These are phyloP conservation scores for Bruchidius siliquastri DNA, from an alignment of 2,888 invertebrate species.

Conservation along the genomic window DNA sequence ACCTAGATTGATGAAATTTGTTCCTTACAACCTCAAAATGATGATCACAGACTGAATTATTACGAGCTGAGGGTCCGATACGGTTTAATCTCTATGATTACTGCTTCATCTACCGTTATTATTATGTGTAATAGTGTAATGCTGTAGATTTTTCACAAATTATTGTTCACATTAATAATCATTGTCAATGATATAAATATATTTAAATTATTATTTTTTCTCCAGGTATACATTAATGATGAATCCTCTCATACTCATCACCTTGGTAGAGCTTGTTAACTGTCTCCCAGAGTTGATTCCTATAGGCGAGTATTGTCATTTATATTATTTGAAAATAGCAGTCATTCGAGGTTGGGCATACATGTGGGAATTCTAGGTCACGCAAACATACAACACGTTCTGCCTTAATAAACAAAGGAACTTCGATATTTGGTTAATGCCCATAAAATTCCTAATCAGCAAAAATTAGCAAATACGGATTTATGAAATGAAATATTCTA, in stretches of 20 bases:
- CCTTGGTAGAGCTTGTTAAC: conserved; percentile 25
- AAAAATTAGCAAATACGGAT: not conserved
- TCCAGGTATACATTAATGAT: conserved; percentile 2
- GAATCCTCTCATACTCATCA: conserved; percentile 27
- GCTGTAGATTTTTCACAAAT: no score
- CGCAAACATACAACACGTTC: not conserved
- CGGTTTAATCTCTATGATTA: no score
- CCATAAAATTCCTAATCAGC: not conserved
- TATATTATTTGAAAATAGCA: not conserved
- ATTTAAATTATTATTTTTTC: not conserved
- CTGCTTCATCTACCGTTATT: no score
- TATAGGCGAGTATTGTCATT: conserved; percentile 46
- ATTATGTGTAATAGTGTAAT: no score
- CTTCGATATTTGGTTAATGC: not conserved
- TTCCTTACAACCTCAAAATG: no score
- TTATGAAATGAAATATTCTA: not conserved
- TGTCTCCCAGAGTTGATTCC: conserved; percentile 51
- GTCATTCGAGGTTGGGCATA: not conserved
- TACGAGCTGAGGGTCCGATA: no score
- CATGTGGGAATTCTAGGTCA: not conserved
- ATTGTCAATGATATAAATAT: no score
- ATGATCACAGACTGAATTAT: no score
- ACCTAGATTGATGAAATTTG: no score
- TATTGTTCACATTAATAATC: no score
- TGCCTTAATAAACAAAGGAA: not conserved